These are phyloP conservation scores for Dallia pectoralis DNA, from an alignment of 2,797 vertebrate species.

Conservation along the genomic window DNA sequence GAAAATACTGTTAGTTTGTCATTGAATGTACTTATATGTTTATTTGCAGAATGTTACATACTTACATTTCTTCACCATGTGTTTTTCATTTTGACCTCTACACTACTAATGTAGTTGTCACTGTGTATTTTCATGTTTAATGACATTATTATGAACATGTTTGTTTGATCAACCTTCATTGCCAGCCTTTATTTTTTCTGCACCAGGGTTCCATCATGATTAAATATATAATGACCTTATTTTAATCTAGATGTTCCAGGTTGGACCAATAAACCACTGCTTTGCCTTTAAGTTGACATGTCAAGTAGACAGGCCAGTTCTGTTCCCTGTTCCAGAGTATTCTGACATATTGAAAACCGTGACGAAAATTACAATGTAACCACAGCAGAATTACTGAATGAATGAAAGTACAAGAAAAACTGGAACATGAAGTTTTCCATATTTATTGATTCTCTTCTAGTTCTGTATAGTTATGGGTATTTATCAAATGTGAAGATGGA, in stretches of 20 bases:
- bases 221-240: slow-evolving; percentile 26
- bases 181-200: neutral
- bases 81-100: slow-evolving; percentile 7
- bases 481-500: neutral
- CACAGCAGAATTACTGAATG: neutral
- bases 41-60: neutral
- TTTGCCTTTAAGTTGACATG: slow-evolving; percentile 16
- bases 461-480: neutral
- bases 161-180: neutral
- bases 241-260: slow-evolving; percentile 14
- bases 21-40: neutral
- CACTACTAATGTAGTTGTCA: neutral
- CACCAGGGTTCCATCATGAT: slow-evolving; percentile 18
- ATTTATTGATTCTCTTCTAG: neutral
- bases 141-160: slow-evolving; percentile 14
- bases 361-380: neutral
- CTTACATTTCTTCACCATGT: neutral
- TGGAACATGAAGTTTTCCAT: neutral
- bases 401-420: neutral
- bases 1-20: neutral
- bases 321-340: slow-evolving; percentile 4
- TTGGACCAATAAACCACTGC: slow-evolving; percentile 6
- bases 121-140: neutral
- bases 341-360: neutral
- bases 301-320: neutral